Base-by-base conservation (phyloP, 2,888 invertebrate species). In the Sesamia inferens region DNA sequence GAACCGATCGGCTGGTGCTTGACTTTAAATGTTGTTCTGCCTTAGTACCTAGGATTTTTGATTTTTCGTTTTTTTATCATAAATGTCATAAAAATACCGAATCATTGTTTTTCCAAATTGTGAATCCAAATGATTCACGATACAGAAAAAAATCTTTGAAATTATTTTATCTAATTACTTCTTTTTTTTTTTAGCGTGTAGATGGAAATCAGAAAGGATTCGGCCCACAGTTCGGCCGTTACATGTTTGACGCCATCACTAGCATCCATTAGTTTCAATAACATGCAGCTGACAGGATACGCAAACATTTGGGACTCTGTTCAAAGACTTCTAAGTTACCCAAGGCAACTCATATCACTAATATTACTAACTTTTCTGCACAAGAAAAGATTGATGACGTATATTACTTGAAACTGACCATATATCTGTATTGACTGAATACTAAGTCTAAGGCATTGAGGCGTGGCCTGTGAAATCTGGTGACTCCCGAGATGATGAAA, bases 11-110 rank as follows among this genome's bases (percentile, higher is more conserved):
- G 31, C 31, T 31, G 31, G 10, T 54, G 42, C 57, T 69, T 68
- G 54, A 69, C 14, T 59, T 58, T 24, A 47, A 71, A n/a, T 48
- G 39, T 19, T n/a, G n/a, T 68, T 74, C 4, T 71, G n/a, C 22
- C 1, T 31, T 75, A 69, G 22, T 61, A 13, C 14, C 10, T 22
- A 51, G 22, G 11, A 47, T 51, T 64, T 47, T 16, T 3, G n/a
- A 16, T 31, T 54, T 1, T 0, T 8, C 6, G 10, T 48, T 57
- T 44, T 24, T 13, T 7, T 13, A 22, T 39, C 2, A 13, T 44
- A 19, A 47, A 22, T 24, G 16, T 4, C 4, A 13, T 19, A n/a
- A n/a, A n/a, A n/a, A n/a, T n/a, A n/a, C n/a, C n/a, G n/a, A n/a
- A n/a, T n/a, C n/a, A n/a, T n/a, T n/a, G n/a, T n/a, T n/a, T n/a